Evolutionary conservation across 2,797 vertebrate species (phyloP).

Genomic region (Pitangus sulphuratus): DNA sequence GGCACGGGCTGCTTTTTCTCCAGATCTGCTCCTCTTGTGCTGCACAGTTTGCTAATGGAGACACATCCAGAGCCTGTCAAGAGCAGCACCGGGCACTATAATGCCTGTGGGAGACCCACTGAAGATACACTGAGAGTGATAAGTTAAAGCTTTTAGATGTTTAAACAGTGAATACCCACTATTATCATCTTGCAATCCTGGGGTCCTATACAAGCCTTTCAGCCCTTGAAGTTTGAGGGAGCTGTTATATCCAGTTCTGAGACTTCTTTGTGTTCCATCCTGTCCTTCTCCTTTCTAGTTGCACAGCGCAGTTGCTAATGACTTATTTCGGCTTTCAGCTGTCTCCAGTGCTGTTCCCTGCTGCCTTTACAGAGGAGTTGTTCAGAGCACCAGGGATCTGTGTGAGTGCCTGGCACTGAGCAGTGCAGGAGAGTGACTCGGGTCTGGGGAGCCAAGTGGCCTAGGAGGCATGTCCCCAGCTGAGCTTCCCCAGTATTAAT

Average conservation of each 20-base stretch:
- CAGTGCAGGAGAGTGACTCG: accelerated
- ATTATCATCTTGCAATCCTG: neutral
- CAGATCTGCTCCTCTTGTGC: neutral
- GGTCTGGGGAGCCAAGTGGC: accelerated
- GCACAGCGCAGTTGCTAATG: neutral
- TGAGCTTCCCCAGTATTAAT: neutral
- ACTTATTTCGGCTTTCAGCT: neutral
- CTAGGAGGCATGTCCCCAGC: neutral
- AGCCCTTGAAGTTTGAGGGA: neutral
- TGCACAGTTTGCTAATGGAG: neutral
- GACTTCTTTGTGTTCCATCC: neutral
- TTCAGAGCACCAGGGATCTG: neutral
- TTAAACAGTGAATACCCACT: neutral
- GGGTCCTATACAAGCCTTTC: neutral
- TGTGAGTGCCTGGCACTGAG: neutral
- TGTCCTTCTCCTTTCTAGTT: neutral
- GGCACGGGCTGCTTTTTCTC: neutral
- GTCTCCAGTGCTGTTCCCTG: neutral
- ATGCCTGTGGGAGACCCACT: neutral
- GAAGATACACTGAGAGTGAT: neutral
- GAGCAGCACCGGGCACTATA: neutral
- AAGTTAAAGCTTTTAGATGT: neutral
- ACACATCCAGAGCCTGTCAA: neutral
- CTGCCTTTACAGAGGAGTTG: neutral
- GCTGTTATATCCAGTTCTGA: neutral